These are phyloP conservation scores for Ypsolopha sequella DNA, from an alignment of 2,888 invertebrate genomes.

Conservation along the genomic window DNA sequence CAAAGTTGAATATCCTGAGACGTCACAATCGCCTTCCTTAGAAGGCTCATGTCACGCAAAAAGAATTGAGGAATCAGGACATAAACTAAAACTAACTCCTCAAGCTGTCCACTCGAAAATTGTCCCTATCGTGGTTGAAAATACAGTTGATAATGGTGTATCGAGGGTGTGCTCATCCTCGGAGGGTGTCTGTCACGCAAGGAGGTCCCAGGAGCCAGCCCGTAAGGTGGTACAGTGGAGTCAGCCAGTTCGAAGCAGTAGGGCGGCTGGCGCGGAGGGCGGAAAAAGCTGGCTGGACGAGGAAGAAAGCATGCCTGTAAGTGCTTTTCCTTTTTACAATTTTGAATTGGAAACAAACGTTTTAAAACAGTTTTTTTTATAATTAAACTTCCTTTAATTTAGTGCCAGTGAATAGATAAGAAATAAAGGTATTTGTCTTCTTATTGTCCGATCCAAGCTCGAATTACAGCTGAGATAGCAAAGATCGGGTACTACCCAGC, in stretches of 20 bases:
- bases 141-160: conserved; percentile 26
- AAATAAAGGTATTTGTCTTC: no score
- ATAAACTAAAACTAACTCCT: not conserved
- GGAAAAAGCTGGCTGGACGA: conserved; percentile 39
- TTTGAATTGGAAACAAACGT: not conserved
- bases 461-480: no score
- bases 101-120: conserved; percentile 17
- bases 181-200: conserved; percentile 55
- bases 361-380: no score
- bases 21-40: not conserved
- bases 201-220: conserved; percentile 56
- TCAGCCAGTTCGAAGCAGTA: conserved; percentile 47
- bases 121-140: conserved; percentile 15
- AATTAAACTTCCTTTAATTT: no score
- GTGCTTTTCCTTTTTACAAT: conserved; percentile 15
- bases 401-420: no score
- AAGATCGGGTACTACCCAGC: no score
- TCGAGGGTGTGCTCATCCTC: conserved; percentile 2
- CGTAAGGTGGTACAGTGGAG: conserved; percentile 60
- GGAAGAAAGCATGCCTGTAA: conserved; percentile 55
- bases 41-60: conserved; percentile 3
- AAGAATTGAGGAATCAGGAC: conserved; percentile 5
- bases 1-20: not conserved
- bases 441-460: no score
- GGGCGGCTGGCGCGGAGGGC: conserved; percentile 46